Evolutionary conservation across 2,113 vertebrate genomes (phyloP).

Genomic region (Octodon degus): DNA sequence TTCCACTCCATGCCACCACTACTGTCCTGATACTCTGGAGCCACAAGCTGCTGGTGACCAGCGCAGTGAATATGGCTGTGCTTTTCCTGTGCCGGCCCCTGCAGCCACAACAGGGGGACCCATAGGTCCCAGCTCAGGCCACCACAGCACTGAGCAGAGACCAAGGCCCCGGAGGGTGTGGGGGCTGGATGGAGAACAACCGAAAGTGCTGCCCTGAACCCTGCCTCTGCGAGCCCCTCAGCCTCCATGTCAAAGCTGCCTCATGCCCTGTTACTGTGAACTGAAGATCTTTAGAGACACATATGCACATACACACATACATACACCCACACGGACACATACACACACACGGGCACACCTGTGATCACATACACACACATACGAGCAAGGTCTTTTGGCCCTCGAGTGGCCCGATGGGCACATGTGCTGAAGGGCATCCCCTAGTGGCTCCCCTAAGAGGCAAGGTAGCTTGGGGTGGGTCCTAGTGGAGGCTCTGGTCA

Average conservation of each 20-base stretch:
- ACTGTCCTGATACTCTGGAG: background rate
- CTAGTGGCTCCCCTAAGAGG: background rate
- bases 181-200: background rate
- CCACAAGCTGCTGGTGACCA: background rate
- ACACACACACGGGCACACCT: no score
- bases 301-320: background rate
- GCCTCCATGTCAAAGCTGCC: background rate
- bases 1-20: background rate
- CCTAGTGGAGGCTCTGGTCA: background rate
- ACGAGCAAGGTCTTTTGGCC: background rate
- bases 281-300: background rate
- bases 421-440: background rate
- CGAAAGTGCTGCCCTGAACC: background rate
- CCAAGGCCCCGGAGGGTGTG: fast-evolving
- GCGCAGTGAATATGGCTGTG: fast-evolving
- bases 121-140: background rate
- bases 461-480: background rate
- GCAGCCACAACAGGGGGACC: fast-evolving
- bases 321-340: background rate
- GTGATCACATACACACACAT: background rate
- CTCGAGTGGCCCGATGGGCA: background rate
- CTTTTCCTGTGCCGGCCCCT: background rate
- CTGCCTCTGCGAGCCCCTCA: background rate
- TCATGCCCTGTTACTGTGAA: background rate
- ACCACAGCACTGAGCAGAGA: background rate